Conservation (phyloP, 2,113 vertebrate species). For the Pan paniscus region DNA sequence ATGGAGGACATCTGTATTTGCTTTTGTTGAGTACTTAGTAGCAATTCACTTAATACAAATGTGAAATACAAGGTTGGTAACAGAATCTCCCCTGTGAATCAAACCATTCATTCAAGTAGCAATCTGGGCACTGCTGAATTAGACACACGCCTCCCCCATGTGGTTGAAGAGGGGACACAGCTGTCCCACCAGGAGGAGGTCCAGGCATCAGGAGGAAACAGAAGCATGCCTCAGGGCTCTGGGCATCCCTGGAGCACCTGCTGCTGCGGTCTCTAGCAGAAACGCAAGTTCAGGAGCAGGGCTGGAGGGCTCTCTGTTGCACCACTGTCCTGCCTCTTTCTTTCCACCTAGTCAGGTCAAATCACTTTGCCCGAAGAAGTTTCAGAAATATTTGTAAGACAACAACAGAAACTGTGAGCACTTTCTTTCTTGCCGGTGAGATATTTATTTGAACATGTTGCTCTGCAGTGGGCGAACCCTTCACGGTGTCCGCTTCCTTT, state of each 20-base stretch:
- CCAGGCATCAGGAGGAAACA: too few relatives aligned
- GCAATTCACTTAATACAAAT: not conserved
- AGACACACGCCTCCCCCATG: not conserved
- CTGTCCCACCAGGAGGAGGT: not conserved
- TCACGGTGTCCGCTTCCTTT: not conserved
- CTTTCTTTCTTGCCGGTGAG: not conserved
- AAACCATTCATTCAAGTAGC: not conserved
- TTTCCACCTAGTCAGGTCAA: not conserved
- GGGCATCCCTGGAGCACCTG: not conserved
- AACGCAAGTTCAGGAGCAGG: not conserved
- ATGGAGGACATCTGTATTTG: not conserved
- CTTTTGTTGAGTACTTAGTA: not conserved
- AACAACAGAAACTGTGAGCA: not conserved
- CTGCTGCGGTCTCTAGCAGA: not conserved
- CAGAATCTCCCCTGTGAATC: not conserved
- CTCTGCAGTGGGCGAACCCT: not conserved
- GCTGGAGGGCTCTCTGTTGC: accelerated
- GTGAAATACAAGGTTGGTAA: not conserved
- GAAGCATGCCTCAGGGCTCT: not conserved
- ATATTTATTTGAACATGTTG: accelerated
- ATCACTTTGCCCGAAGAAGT: not conserved
- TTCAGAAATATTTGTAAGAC: not conserved
- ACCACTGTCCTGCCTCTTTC: not conserved
- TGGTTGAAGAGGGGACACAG: not conserved
- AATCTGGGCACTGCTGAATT: not conserved